phyloP scores from a whole-genome alignment of 2,797 vertebrate genomes.

The Carcharodon carcharias region DNA sequence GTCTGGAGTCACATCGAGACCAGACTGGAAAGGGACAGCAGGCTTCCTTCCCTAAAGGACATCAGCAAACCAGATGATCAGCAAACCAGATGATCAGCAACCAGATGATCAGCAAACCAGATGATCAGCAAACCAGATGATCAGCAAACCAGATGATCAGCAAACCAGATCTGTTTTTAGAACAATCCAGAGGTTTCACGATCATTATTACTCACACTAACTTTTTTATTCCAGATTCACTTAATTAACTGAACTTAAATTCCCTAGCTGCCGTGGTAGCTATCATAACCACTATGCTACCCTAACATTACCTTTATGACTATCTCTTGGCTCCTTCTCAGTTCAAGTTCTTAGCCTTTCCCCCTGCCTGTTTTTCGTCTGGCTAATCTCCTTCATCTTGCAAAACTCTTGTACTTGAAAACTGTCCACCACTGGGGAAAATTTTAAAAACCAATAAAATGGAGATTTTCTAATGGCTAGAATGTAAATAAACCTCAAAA shows the following conservation, averaged over 20 bases:
- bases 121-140: too few species aligned
- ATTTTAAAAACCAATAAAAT: not conserved
- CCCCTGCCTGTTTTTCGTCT: not conserved
- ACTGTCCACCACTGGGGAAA: not conserved
- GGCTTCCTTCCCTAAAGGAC: too few species aligned
- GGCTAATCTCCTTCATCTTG: not conserved
- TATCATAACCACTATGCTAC: too few species aligned
- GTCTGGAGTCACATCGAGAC: too few species aligned
- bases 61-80: too few species aligned
- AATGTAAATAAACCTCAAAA: not conserved
- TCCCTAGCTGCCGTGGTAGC: not conserved
- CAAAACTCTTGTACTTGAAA: not conserved
- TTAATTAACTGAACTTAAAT: not conserved
- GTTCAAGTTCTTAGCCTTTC: not conserved
- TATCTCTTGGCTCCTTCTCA: not conserved
- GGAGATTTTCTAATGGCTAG: not conserved
- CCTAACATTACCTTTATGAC: not conserved
- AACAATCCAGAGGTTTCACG: too few species aligned
- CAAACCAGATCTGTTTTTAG: too few species aligned
- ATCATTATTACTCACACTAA: too few species aligned
- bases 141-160: too few species aligned
- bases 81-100: too few species aligned
- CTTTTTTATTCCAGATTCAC: not conserved
- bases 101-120: too few species aligned
- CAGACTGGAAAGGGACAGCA: too few species aligned